Conservation (phyloP, 2,797 vertebrate species). For the Sciurus vulgaris region DNA sequence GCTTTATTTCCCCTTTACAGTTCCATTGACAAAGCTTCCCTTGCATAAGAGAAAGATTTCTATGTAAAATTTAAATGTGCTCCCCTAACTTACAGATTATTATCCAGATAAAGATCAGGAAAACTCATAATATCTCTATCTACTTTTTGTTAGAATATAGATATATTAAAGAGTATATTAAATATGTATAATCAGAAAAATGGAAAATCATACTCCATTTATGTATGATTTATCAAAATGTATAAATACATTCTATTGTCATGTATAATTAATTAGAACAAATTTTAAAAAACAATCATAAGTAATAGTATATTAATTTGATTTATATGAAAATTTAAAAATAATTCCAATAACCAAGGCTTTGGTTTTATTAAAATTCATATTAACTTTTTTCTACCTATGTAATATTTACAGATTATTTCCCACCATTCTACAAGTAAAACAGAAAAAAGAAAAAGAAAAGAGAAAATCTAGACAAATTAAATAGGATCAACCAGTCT, state of each 20-base stretch:
- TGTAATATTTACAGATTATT: slow-evolving; percentile 31
- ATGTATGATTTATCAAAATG: no score
- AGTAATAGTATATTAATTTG: not conserved
- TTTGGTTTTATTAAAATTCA: slow-evolving; percentile 36
- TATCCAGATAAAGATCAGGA: not conserved
- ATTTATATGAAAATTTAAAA: slow-evolving; percentile 40
- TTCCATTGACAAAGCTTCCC: not conserved
- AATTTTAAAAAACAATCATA: no score
- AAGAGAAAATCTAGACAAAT: not conserved
- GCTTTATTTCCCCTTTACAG: not conserved
- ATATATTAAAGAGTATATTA: not conserved
- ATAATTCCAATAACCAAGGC: slow-evolving; percentile 5
- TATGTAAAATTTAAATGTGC: not conserved
- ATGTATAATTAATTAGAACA: no score
- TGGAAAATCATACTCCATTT: no score
- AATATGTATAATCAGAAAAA: no score
- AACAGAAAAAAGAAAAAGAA: not conserved
- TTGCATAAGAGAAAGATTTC: slow-evolving; percentile 13
- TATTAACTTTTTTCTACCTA: slow-evolving; percentile 41
- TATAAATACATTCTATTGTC: no score
- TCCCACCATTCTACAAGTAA: not conserved
- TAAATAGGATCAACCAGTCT: not conserved
- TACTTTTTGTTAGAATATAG: slow-evolving; percentile 18
- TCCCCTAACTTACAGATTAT: slow-evolving; percentile 15
- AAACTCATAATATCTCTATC: slow-evolving; percentile 22